A percentile compares a stretch with the other conserved stretches of the same genome.
Evolutionary conservation across 2,113 vertebrate genomes (phyloP).

Genomic region (Felis catus): DNA sequence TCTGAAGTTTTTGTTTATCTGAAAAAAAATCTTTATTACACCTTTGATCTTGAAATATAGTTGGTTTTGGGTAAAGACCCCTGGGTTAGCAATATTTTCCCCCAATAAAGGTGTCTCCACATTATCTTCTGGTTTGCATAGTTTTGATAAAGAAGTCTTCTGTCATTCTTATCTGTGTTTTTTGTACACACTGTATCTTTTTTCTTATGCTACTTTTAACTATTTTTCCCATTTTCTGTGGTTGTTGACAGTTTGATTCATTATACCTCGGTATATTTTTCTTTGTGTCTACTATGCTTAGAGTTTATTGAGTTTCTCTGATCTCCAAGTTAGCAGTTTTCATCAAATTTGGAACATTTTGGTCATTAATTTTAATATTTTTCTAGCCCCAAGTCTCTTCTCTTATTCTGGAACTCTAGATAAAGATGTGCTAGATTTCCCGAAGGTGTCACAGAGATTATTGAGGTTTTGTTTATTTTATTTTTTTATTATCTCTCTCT

Average conservation of each 20-base stretch:
- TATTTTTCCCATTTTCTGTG: neutral
- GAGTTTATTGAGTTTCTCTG: neutral
- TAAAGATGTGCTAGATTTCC: neutral
- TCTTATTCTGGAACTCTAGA: neutral
- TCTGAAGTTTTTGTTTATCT: neutral
- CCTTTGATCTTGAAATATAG: neutral
- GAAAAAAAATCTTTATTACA: neutral
- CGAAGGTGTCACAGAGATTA: neutral
- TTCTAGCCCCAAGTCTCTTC: neutral
- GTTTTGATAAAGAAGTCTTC: neutral
- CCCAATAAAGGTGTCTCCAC: neutral
- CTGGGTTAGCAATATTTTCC: neutral
- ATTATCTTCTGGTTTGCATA: neutral
- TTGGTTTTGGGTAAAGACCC: neutral
- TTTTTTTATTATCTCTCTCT: neutral
- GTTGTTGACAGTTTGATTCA: neutral
- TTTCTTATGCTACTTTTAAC: neutral
- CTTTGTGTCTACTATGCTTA: neutral
- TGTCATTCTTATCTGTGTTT: neutral
- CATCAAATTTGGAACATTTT: neutral
- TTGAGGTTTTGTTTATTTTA: neutral
- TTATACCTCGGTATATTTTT: neutral
- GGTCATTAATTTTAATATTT: neutral
- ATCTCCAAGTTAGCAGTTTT: neutral
- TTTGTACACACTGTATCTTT: neutral